Base-by-base conservation (phyloP, 2,113 vertebrate species). In the Oriolus oriolus region DNA sequence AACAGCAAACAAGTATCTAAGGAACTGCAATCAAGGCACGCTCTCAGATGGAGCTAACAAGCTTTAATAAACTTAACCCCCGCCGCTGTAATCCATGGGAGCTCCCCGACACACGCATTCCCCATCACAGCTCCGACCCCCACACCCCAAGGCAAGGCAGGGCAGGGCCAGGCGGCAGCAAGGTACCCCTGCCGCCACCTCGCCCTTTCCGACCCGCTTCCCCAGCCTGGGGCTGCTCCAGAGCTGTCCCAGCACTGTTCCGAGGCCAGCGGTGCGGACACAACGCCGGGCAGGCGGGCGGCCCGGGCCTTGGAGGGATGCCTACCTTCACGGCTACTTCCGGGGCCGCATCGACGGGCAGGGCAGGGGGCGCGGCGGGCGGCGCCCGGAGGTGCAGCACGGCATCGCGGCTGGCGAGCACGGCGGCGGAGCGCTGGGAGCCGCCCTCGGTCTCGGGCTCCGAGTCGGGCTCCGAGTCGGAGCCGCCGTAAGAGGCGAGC, bases 401-500 rank as follows among this genome's bases (percentile, higher is more conserved):
- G 4, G 98, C 98, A 56, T 99, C 99, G 11, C 98, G 96, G 33
- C 97, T 95, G 26, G 97, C 89, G 19, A 85, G 69, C 80, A 52
- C 97, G 27, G 47, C 88, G 35, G 39, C 97, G 16, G 86, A 65
- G 71, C 91, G 73, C 45, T 90, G 92, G 6, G 96, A 75, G 50
- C 90, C 41, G 3, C 76, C 76, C 56, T 98, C 98, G 2, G 95
- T 92, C 63, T 99, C 99, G 26, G 81, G 98, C 78, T 99, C 99
- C 1, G 99, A 98, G 65, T 98, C 98, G 3, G 98, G 97, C 33
- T 99, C 99, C 1, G 99, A 99, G 69, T 98, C 99, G 63, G 98
- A 99, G 60, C 98, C 98, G 4, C 98, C 98, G 75, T 99, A 99
- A 2, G 99, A 99, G 17, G 98, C 99, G 89, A 99, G 98, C 80